phyloP scores from a whole-genome alignment of 2,113 vertebrate genomes.

The Probosciger aterrimus region DNA sequence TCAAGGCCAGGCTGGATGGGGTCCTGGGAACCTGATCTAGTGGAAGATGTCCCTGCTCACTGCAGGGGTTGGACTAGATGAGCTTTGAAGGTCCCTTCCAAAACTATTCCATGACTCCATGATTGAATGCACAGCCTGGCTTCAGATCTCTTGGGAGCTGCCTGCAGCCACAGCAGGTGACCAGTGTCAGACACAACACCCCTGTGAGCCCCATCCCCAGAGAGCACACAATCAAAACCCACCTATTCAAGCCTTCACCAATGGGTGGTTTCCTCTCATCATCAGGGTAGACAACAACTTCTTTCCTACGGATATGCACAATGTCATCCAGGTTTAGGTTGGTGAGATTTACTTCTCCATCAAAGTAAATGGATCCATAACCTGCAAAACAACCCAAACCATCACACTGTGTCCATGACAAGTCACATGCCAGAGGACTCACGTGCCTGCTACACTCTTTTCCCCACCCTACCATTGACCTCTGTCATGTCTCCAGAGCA shows the following conservation, averaged over 20 bases:
- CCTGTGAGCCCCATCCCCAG: not conserved
- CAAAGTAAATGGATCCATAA: constrained; percentile 93
- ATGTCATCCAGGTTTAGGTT: constrained; percentile 92
- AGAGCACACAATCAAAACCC: not conserved
- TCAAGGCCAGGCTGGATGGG: not conserved
- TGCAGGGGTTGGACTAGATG: not conserved
- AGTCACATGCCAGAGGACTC: rapidly evolving
- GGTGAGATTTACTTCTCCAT: constrained; percentile 85
- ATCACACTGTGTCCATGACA: not conserved
- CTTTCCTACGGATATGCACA: constrained; percentile 92
- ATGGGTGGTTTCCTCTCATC: constrained; percentile 86
- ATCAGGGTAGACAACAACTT: constrained; percentile 93
- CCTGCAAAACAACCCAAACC: constrained; percentile 68
- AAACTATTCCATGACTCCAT: not conserved
- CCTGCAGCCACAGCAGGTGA: not conserved
- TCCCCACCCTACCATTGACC: not conserved
- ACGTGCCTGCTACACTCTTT: rapidly evolving
- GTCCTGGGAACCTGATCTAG: not conserved
- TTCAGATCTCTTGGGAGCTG: not conserved
- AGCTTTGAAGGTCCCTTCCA: not conserved
- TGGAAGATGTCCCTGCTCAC: not conserved
- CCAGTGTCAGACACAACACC: not conserved
- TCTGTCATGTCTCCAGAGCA: rapidly evolving
- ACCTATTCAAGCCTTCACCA: constrained; percentile 93
- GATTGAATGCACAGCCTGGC: rapidly evolving